Conservation (phyloP, 2,797 vertebrate genomes). For the Taenioides sp. region DNA sequence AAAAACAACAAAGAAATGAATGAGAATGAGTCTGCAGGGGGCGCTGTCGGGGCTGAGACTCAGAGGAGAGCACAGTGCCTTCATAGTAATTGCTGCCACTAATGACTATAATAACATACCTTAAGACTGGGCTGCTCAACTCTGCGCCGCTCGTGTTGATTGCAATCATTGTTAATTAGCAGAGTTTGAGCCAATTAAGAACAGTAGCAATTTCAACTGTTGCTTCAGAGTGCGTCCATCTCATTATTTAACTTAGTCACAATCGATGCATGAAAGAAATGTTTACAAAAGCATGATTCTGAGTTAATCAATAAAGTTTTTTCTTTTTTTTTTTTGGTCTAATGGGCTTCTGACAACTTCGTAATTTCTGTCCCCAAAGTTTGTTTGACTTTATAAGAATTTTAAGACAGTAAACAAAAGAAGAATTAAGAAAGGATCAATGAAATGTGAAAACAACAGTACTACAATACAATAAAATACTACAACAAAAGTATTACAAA, state of each 20-base stretch:
- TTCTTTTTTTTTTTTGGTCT: background rate
- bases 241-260: conserved; percentile 33
- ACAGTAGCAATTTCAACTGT: conserved; percentile 64
- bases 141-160: conserved; percentile 70
- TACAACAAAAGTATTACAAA: too few species aligned
- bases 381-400: background rate
- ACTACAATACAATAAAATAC: too few species aligned
- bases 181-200: conserved; percentile 71
- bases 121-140: conserved; percentile 71
- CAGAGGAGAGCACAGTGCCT: conserved; percentile 59
- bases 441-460: too few species aligned
- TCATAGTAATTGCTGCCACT: conserved; percentile 70
- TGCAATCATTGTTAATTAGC: conserved; percentile 81
- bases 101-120: conserved; percentile 80
- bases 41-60: conserved; percentile 25
- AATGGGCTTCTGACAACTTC: background rate
- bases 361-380: background rate
- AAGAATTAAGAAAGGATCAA: too few species aligned
- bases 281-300: conserved; percentile 28
- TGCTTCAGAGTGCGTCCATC: conserved; percentile 37
- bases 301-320: conserved; percentile 25
- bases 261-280: conserved; percentile 17
- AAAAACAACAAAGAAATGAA: conserved; percentile 40
- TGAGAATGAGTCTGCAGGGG: conserved; percentile 29
- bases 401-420: background rate